phyloP scores from a whole-genome alignment of 2,888 invertebrate genomes.

The Salticus scenicus region DNA sequence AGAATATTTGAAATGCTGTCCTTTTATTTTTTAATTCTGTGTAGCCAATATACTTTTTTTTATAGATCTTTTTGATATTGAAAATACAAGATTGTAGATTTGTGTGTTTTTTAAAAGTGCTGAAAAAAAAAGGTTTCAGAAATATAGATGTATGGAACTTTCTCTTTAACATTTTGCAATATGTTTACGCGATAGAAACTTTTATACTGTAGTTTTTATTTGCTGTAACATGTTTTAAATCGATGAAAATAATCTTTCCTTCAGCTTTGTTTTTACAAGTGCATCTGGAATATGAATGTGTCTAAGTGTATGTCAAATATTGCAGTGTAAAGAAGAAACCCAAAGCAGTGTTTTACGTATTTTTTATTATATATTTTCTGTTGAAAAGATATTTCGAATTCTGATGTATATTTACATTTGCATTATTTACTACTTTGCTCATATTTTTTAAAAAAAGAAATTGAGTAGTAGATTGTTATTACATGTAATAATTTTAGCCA shows the following conservation, averaged over 20 bases:
- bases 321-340: not conserved
- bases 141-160: not conserved
- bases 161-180: not conserved
- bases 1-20: no score
- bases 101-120: constrained; percentile 2
- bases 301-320: no score
- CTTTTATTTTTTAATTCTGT: not conserved
- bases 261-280: not conserved
- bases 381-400: not conserved
- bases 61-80: constrained; percentile 11
- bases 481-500: constrained; percentile 48
- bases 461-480: not conserved
- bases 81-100: not conserved
- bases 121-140: not conserved
- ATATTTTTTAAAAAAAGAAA: not conserved
- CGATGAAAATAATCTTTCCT: not conserved
- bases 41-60: constrained; percentile 14
- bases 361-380: not conserved
- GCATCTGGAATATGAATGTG: not conserved
- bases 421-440: not conserved
- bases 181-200: not conserved
- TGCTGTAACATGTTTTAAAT: not conserved
- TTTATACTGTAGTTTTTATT: no score
- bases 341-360: not conserved
- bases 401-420: not conserved